Evolutionary conservation across 1,140 invertebrate species (phyloP).

Genomic region (Akabosia matsudoensis): DNA sequence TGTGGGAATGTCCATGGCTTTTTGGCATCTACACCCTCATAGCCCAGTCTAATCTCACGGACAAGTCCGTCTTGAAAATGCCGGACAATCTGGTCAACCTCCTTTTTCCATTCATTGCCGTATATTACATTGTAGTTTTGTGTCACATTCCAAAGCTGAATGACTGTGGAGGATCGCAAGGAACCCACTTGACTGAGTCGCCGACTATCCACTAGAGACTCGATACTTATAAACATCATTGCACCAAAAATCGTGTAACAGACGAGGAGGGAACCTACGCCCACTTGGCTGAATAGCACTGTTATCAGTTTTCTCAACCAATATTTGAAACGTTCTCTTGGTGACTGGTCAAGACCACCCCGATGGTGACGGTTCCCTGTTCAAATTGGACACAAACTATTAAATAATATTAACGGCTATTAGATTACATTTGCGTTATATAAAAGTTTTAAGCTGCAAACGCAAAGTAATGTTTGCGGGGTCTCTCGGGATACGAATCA

Average conservation of each 20-base stretch:
- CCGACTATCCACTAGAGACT: constrained; percentile 53
- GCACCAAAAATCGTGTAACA: constrained; percentile 63
- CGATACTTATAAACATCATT: constrained; percentile 60
- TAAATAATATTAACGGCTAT: too few relatives aligned
- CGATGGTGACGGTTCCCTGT: too few relatives aligned
- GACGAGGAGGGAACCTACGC: constrained; percentile 58
- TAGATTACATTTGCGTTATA: too few relatives aligned
- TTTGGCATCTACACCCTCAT: constrained; percentile 53
- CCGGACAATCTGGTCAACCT: constrained; percentile 53
- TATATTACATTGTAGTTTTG: constrained; percentile 55
- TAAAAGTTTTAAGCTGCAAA: too few relatives aligned
- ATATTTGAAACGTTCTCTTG: constrained; percentile 41
- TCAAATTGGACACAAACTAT: too few relatives aligned
- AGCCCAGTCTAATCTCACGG: constrained; percentile 52
- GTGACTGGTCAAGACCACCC: background rate
- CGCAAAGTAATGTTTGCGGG: too few relatives aligned
- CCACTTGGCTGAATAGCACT: constrained; percentile 60
- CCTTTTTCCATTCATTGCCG: constrained; percentile 54
- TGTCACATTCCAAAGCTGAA: constrained; percentile 55
- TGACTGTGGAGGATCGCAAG: constrained; percentile 44
- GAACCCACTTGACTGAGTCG: constrained; percentile 49
- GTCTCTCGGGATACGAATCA: too few relatives aligned
- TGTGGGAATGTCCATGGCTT: constrained; percentile 56
- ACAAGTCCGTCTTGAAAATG: constrained; percentile 55
- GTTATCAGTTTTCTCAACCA: constrained; percentile 55